Evolutionary conservation across 2,888 invertebrate genomes (phyloP).

Genomic region (Phalangium opilio): DNA sequence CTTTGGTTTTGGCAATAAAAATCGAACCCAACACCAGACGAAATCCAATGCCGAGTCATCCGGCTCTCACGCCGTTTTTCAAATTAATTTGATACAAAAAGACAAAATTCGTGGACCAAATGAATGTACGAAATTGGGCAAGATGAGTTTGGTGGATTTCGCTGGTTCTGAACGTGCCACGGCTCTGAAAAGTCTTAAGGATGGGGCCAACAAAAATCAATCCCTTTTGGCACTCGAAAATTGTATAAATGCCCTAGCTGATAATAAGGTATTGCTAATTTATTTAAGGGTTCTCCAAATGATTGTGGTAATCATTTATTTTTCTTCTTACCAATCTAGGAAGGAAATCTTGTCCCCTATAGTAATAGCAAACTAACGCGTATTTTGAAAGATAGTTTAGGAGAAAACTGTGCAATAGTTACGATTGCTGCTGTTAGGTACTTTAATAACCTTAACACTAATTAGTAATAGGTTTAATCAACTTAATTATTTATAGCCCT

Average conservation of each 20-base stretch:
- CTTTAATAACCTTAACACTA: not conserved
- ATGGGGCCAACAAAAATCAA: constrained; percentile 85
- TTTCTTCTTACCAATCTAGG: too few species aligned
- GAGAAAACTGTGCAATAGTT: constrained; percentile 17
- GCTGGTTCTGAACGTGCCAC: constrained; percentile 86
- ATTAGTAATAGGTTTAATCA: not conserved
- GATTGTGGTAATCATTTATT: too few species aligned
- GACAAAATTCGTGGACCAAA: too few species aligned
- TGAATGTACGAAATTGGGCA: constrained; percentile 43
- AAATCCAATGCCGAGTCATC: constrained; percentile 91
- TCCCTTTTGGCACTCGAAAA: constrained; percentile 60
- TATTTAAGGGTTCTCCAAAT: too few species aligned
- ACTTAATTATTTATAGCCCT: constrained; percentile 6
- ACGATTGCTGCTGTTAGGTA: constrained; percentile 16
- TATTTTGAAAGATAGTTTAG: constrained; percentile 17
- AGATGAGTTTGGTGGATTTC: constrained; percentile 84
- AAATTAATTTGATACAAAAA: constrained; percentile 36
- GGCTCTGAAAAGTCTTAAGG: constrained; percentile 47
- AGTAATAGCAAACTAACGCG: too few species aligned
- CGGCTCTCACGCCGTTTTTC: constrained; percentile 89
- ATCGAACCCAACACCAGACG: constrained; percentile 83
- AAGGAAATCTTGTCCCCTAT: too few species aligned
- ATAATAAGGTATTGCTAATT: constrained; percentile 41
- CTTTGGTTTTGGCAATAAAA: constrained; percentile 64
- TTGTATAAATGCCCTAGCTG: constrained; percentile 73